Evolutionary conservation across 2,888 invertebrate species (phyloP), one percentile per base, ranked within the genome.

Genomic region (Leucophenga montana): DNA sequence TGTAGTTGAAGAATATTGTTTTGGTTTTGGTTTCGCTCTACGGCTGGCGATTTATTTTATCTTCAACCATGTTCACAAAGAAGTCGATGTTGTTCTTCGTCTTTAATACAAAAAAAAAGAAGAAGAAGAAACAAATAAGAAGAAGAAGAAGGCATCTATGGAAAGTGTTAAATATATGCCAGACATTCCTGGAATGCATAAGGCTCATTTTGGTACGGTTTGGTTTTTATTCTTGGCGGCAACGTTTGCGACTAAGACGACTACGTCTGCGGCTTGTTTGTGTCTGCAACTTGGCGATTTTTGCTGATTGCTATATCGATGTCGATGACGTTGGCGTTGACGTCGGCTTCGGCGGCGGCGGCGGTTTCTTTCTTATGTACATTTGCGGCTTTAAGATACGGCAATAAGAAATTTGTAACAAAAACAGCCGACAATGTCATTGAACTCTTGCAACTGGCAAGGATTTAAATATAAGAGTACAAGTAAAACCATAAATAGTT

Each of bases 111-210:
- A 73, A 71, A 71, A 71, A 27, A 27, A 27, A n/a, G n/a, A n/a
- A n/a, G n/a, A n/a, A n/a, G n/a, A n/a, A n/a, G n/a, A n/a, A n/a
- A n/a, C n/a, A n/a, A n/a, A n/a, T n/a, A n/a, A n/a, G n/a, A n/a
- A n/a, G n/a, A n/a, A n/a, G n/a, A 2, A 27, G 27, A 27, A 27
- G 3, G 27, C 27, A 72, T 54, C 66, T 67, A 73, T 73, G 69
- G 57, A 57, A 72, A 71, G 62, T 64, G 62, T 64, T 64, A 64
- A 64, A 64, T 64, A 64, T 64, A 64, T 64, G 62, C 62, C 68
- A 54, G 68, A 73, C 81, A 79, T 82, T 82, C 81, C 73, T 48
- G 79, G 81, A 81, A 80, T 72, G 73, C 62, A 64, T 64, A 64
- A 46, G 62, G 62, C 46, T 64, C 20, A n/a, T 48, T 46, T 46